These are phyloP conservation scores for Siniperca scherzeri DNA, from an alignment of 2,797 vertebrate genomes.

Conservation along the genomic window DNA sequence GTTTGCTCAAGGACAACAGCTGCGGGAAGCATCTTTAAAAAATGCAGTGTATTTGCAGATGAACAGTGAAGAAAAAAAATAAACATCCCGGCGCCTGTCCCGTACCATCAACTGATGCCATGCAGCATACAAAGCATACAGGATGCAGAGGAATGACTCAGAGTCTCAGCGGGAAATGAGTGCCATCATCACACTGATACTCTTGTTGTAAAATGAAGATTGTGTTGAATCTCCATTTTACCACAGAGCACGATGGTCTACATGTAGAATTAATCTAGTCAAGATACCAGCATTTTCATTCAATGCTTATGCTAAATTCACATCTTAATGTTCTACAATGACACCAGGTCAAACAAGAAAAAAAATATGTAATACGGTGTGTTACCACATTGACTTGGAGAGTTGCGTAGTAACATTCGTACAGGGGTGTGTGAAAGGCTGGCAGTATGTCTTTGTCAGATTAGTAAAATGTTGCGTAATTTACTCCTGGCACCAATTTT, in stretches of 20 bases:
- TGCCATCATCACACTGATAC: slow-evolving; percentile 33
- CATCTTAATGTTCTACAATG: slow-evolving; percentile 10
- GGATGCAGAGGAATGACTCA: slow-evolving; percentile 55
- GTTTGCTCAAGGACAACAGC: slow-evolving; percentile 67
- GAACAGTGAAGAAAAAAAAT: slow-evolving; percentile 28
- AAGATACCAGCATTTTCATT: not conserved
- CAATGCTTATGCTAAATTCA: slow-evolving; percentile 8
- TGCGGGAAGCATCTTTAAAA: slow-evolving; percentile 53
- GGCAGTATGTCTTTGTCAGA: slow-evolving; percentile 51
- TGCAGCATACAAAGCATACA: slow-evolving; percentile 47
- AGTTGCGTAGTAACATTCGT: slow-evolving; percentile 19
- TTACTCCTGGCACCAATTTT: slow-evolving; percentile 53
- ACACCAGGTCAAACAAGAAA: not conserved
- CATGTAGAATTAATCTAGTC: not conserved
- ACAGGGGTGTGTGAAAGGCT: slow-evolving; percentile 39
- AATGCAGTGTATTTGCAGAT: slow-evolving; percentile 57
- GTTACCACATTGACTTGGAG: slow-evolving; percentile 36
- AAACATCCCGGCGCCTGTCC: slow-evolving; percentile 42
- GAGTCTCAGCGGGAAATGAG: slow-evolving; percentile 13
- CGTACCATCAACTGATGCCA: slow-evolving; percentile 41
- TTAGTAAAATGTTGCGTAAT: slow-evolving; percentile 57
- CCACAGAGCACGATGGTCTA: not conserved
- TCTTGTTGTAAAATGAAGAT: slow-evolving; percentile 28
- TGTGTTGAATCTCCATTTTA: slow-evolving; percentile 19
- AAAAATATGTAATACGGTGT: not conserved